Evolutionary conservation across 2,113 vertebrate genomes (phyloP), one percentile per base, ranked within the genome.

Genomic region (Mormoops blainvillei): DNA sequence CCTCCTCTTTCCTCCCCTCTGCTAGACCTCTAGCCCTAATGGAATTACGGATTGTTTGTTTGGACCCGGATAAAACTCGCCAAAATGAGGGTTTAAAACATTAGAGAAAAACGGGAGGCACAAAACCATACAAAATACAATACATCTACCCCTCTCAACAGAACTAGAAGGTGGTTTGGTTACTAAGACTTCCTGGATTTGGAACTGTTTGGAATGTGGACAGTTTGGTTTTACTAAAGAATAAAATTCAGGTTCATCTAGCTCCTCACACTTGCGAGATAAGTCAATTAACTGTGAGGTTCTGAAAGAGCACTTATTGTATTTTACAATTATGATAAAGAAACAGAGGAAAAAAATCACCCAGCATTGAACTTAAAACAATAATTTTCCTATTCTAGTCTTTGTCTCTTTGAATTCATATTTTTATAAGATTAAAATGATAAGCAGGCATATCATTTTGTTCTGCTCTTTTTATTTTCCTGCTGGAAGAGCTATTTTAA

Each of bases 401-500:
- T 88, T 96, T 83, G 80, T 63, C 20, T 87, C 63, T 48, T 63
- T n/a, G 74, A 93, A 89, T 80, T 87, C 31, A 58, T 58, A 94
- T 83, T 94, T 92, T 96, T 85, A 94, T 4, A 91, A 91, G 73
- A 83, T 86, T 96, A 94, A 91, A 95, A 74, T 81, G 74, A 71
- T 91, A 94, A 96, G 76, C 77, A 94, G 71, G 45, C 73, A 94
- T 82, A 95, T 93, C 48, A 86, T 91, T 97, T 95, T 77, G 70
- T 94, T 94, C 68, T 82, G 45, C 15, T 95, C 38, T 89, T 95
- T 87, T 54, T 90, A 90, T 91, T 91, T 95, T 82, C 81, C 81
- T 92, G 52, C 91, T 63, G 36, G 92, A 84, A 95, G 33, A 92
- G 52, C 93, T 97, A 92, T 83, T 94, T 93, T 94, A 96, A 85